Evolutionary conservation across 2,888 invertebrate genomes (phyloP).

Genomic region (Cybosia mesomella): DNA sequence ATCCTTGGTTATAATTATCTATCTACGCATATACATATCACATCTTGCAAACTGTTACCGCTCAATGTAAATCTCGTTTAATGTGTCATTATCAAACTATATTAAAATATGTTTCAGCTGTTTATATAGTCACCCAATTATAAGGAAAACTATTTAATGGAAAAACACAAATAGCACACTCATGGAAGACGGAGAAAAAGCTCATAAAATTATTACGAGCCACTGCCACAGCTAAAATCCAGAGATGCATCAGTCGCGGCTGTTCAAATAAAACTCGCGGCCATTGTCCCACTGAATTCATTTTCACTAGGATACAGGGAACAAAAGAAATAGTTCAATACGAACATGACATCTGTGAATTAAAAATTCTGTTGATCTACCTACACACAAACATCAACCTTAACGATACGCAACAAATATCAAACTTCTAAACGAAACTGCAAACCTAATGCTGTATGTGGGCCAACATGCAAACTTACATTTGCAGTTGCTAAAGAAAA

Average conservation of each 20-base stretch:
- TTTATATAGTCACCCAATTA: not conserved
- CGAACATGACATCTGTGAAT: slow-evolving; percentile 19
- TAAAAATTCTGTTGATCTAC: slow-evolving; percentile 9
- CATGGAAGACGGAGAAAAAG: slow-evolving; percentile 31
- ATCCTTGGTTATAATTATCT: too few relatives aligned
- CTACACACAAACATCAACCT: slow-evolving; percentile 19
- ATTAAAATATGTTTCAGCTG: not conserved
- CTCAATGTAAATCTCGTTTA: not conserved
- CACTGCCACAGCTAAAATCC: slow-evolving; percentile 25
- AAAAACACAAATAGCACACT: slow-evolving; percentile 31
- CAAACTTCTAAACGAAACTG: not conserved
- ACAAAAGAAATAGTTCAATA: slow-evolving; percentile 51
- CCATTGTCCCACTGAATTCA: slow-evolving; percentile 56
- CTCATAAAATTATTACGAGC: slow-evolving; percentile 51
- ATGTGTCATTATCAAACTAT: not conserved
- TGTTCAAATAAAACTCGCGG: slow-evolving; percentile 53
- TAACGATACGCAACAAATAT: slow-evolving; percentile 13
- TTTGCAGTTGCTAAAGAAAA: slow-evolving; percentile 25
- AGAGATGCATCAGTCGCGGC: slow-evolving; percentile 33
- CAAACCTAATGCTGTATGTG: slow-evolving; percentile 6
- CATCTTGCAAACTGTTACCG: too few relatives aligned
- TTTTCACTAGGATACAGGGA: slow-evolving; percentile 54
- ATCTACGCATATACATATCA: not conserved
- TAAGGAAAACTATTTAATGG: not conserved
- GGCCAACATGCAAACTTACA: slow-evolving; percentile 10